A percentile compares a stretch with the other conserved stretches of the same genome.
These are phyloP conservation scores for Itoplectis maculator DNA, from an alignment of 2,888 invertebrate genomes.

Conservation along the genomic window DNA sequence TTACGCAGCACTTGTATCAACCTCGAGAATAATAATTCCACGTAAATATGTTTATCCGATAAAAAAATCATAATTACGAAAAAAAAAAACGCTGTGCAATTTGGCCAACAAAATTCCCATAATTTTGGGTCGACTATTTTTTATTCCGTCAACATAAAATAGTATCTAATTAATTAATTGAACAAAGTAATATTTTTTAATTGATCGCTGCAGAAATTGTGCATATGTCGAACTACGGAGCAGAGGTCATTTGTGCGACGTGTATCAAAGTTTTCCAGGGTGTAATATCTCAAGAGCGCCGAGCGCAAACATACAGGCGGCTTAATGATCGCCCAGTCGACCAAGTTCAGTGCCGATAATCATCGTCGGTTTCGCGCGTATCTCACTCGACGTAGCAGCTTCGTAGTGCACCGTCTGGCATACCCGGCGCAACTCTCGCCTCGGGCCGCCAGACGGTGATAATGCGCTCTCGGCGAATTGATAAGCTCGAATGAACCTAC, in stretches of 20 bases:
- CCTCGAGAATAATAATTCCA: no score
- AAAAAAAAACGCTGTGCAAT: no score
- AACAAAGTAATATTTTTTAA: no score
- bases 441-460: conserved; percentile 8
- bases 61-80: no score
- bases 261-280: conserved; percentile 7
- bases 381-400: conserved; percentile 18
- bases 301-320: background rate
- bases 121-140: no score
- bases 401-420: background rate
- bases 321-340: background rate
- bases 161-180: no score
- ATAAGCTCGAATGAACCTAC: conserved; percentile 49
- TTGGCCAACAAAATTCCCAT: no score
- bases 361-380: conserved; percentile 15
- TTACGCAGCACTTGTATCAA: no score
- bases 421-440: background rate
- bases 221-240: background rate
- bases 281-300: background rate
- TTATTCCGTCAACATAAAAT: no score
- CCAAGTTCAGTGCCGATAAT: conserved; percentile 27
- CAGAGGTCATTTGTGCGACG: conserved; percentile 23
- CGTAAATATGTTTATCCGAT: no score
- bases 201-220: background rate
- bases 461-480: conserved; percentile 27